Percentiles rank a stretch among this genome's conserved stretches.
Evolutionary conservation across 2,113 vertebrate species (phyloP).

Genomic region (Amblyopsis rosae): DNA sequence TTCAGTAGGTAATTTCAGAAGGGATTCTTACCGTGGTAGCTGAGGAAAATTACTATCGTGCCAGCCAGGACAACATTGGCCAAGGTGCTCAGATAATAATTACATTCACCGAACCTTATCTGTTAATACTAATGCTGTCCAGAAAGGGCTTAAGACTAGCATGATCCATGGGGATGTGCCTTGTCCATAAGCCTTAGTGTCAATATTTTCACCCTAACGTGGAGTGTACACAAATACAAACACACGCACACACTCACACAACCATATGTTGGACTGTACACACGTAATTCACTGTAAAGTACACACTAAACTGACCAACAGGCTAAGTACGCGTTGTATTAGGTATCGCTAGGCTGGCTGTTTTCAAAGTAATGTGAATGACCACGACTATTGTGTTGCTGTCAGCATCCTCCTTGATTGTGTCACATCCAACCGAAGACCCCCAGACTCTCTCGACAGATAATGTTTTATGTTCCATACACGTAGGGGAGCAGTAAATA

Average conservation of each 20-base stretch:
- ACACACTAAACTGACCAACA: slow-evolving; percentile 16
- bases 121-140: background rate
- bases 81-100: background rate
- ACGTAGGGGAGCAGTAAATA: too few relatives aligned
- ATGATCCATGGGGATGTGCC: slow-evolving; percentile 7
- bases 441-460: too few relatives aligned
- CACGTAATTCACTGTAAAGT: slow-evolving; percentile 6
- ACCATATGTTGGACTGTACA: background rate
- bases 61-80: background rate
- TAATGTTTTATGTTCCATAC: too few relatives aligned
- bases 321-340: slow-evolving; percentile 17
- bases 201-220: background rate
- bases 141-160: background rate
- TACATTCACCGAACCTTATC: background rate
- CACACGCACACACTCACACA: slow-evolving; percentile 8
- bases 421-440: too few relatives aligned
- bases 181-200: slow-evolving; percentile 25
- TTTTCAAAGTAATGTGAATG: slow-evolving; percentile 35
- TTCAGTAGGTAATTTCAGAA: background rate
- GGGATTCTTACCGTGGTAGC: background rate
- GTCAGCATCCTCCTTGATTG: background rate
- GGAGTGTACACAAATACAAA: background rate
- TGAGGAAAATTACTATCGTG: background rate
- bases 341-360: slow-evolving; percentile 14
- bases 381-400: slow-evolving; percentile 20